Percentiles rank a stretch among this genome's conserved stretches.
These are phyloP conservation scores for Drosophila lutescens DNA, from an alignment of 2,888 invertebrate genomes.

Conservation along the genomic window DNA sequence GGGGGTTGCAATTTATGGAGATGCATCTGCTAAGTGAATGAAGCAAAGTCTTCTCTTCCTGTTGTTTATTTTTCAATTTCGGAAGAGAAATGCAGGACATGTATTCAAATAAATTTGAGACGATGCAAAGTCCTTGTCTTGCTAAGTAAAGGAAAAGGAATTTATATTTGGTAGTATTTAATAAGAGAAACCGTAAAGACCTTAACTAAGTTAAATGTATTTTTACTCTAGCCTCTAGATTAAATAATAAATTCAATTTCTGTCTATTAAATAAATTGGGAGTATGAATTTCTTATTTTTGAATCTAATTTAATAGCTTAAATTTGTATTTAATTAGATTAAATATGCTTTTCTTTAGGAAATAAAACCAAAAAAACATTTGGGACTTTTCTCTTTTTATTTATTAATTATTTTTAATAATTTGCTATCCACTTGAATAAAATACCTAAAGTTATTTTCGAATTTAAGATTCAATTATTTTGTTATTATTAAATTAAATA, in stretches of 20 bases:
- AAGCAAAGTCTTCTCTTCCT: neutral
- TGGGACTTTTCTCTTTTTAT: no score
- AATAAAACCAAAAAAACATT: no score
- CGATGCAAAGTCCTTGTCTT: neutral
- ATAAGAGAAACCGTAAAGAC: neutral
- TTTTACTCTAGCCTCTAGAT: no score
- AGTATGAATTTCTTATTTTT: neutral
- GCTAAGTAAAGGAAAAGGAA: neutral
- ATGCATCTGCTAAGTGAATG: conserved; percentile 35
- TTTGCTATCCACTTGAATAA: no score
- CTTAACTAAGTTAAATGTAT: neutral
- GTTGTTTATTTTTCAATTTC: conserved; percentile 14
- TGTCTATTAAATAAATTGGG: neutral
- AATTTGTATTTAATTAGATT: no score
- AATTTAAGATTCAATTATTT: no score
- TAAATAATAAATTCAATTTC: no score
- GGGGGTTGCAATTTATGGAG: conserved; percentile 27
- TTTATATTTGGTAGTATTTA: neutral
- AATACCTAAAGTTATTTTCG: no score
- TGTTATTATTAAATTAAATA: neutral
- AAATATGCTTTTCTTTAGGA: no score
- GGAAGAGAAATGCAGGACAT: neutral
- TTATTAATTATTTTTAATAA: no score
- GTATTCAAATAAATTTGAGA: conserved; percentile 10
- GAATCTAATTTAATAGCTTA: neutral